phyloP scores from a whole-genome alignment of 2,797 vertebrate species.

The Pantherophis vulpinus region DNA sequence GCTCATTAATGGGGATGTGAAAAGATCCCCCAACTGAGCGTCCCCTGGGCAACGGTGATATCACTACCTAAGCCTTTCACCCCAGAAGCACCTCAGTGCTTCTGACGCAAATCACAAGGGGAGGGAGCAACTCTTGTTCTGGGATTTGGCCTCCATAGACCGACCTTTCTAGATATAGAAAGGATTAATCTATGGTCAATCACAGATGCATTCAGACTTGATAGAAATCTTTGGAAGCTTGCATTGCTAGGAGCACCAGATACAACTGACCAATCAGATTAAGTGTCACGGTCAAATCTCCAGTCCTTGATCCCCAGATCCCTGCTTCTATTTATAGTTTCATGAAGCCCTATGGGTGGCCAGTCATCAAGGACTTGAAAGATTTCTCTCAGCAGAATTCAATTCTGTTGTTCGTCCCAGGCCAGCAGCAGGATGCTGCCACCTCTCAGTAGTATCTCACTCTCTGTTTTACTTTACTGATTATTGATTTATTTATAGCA shows the following conservation, averaged over 20 bases:
- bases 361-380: not conserved
- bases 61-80: no score
- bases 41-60: not conserved
- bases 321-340: not conserved
- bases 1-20: not conserved
- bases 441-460: not conserved
- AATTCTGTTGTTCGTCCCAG: not conserved
- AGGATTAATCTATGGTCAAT: not conserved
- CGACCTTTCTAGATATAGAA: not conserved
- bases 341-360: not conserved
- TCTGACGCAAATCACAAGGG: not conserved
- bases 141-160: not conserved
- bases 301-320: not conserved
- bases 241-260: not conserved
- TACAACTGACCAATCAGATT: not conserved
- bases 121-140: not conserved
- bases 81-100: not conserved
- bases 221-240: not conserved
- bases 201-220: not conserved
- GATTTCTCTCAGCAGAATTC: not conserved
- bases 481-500: not conserved
- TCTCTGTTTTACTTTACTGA: not conserved
- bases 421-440: not conserved
- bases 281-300: not conserved
- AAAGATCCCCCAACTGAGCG: rapidly evolving